Base-by-base conservation (phyloP, 2,113 vertebrate genomes). In the Callipepla squamata region DNA sequence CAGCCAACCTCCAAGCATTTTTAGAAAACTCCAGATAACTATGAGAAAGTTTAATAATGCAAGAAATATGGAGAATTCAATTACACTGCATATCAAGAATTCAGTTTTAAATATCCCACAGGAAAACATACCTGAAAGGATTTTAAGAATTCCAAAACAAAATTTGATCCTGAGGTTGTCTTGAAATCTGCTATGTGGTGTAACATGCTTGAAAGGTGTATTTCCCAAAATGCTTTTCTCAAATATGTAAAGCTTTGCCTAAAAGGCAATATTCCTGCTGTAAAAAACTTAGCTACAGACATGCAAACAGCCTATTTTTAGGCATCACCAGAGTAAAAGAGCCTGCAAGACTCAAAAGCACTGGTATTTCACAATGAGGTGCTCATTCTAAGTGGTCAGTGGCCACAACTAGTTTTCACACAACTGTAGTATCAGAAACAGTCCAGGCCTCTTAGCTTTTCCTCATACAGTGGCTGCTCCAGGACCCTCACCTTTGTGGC, bases 161-260 rank as follows among this genome's bases (percentile, higher is more conserved):
- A 8, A 36, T 80, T 68, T 65, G 8, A 34, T 57, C 40, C 53
- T 8, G 78, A 81, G n/a, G 74, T 7, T 40, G 59, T 40, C 36
- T 42, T 45, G 53, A 85, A 85, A 87, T 21, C 7, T 38, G 2
- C 13, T 62, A 34, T 1, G 21, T 0, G 0, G 28, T 16, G 16
- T 21, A 51, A 73, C 11, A n/a, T 0, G 5, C 28, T 40, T 3
- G 16, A 89, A 42, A 57, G 4, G 5, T 20, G 2, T 3, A 34
- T 48, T 6, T 0, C 3, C 32, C 28, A 67, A 20, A 6, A 34
- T 23, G 9, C 1, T 87, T n/a, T 80, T 28, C 38, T 72, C 19
- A 73, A 85, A 48, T 76, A 85, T 34, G 69, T 72, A 22, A 85
- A 30, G 13, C 65, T 68, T 61, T 85, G 4, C 17, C n/a, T 57